Base-by-base conservation (phyloP, 2,113 vertebrate species). In the Leptosomus discolor region DNA sequence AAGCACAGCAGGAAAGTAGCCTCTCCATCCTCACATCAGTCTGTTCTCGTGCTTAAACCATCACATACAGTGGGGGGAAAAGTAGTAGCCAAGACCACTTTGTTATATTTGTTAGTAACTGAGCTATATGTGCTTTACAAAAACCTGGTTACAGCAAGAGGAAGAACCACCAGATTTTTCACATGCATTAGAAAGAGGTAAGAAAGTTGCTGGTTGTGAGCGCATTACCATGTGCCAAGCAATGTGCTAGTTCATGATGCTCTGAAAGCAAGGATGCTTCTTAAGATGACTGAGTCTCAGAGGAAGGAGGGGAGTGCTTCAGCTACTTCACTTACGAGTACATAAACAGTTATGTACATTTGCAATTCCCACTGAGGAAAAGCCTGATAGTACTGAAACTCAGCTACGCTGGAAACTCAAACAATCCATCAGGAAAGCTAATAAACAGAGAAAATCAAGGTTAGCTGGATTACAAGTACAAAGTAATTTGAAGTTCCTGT, bases 11-110 rank as follows among this genome's bases (percentile, higher is more conserved):
- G 83, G 73, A 32, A 60, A 65, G 58, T 2, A 45, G 39, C 68
- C 53, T 48, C 32, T 45, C 24, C 9, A 3, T 50, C n/a, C 1
- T 61, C 61, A 12, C 9, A 20, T 77, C 36, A 39, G 43, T 32
- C 86, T 46, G 29, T 60, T 71, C 63, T 80, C 3, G 0, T 67
- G 21, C 46, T 89, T 83, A 73, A 50, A 18, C 8, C n/a, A 19
- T 30, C 61, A 34, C 0, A 0, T 63, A 50, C 24, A 58, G 51
- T 3, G 1, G 29, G 61, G 14, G 61, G 14, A n/a, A 36, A 63
- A 26, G 15, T 5, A 54, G 39, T 29, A 74, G 60, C 27, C 39
- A 70, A 90, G 65, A 58, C 16, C 46, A 51, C 56, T 46, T 71
- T 37, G 7, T 63, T 87, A 34, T 27, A 46, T 78, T 84, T 61